Conservation (phyloP, 2,113 vertebrate species). For the Fulica atra region DNA sequence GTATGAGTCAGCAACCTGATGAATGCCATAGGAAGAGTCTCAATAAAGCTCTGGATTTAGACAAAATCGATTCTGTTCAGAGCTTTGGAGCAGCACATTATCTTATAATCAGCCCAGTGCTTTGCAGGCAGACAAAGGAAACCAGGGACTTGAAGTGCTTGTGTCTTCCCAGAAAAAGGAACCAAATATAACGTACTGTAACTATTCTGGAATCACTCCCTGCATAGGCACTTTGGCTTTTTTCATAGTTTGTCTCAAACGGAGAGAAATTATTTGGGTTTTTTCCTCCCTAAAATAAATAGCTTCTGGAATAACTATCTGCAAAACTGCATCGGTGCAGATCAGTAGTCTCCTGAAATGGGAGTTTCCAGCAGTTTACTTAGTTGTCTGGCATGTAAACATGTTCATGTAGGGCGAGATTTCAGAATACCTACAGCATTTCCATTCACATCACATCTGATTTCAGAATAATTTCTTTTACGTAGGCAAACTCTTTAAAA, state of each 20-base stretch:
- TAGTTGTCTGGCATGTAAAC: background rate
- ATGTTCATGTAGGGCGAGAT: background rate
- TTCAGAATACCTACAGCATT: background rate
- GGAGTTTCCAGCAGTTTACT: background rate
- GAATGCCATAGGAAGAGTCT: background rate
- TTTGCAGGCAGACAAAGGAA: background rate
- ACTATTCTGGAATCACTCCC: background rate
- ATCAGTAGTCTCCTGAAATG: background rate
- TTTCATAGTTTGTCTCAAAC: background rate
- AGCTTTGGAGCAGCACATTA: background rate
- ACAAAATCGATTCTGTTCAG: background rate
- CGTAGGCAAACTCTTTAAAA: background rate
- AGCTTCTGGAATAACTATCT: background rate
- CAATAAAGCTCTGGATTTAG: background rate
- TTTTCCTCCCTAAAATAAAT: background rate
- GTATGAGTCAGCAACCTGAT: rapidly evolving
- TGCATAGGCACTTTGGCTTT: background rate
- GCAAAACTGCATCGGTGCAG: background rate
- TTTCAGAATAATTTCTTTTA: background rate
- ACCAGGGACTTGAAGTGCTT: background rate
- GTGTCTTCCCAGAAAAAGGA: background rate
- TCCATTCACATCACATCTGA: background rate
- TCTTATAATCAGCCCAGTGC: background rate
- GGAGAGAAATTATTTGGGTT: background rate
- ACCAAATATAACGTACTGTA: background rate